Percentiles rank a stretch among this genome's conserved stretches.
phyloP scores from a whole-genome alignment of 2,797 vertebrate species.

The Periparus ater region DNA sequence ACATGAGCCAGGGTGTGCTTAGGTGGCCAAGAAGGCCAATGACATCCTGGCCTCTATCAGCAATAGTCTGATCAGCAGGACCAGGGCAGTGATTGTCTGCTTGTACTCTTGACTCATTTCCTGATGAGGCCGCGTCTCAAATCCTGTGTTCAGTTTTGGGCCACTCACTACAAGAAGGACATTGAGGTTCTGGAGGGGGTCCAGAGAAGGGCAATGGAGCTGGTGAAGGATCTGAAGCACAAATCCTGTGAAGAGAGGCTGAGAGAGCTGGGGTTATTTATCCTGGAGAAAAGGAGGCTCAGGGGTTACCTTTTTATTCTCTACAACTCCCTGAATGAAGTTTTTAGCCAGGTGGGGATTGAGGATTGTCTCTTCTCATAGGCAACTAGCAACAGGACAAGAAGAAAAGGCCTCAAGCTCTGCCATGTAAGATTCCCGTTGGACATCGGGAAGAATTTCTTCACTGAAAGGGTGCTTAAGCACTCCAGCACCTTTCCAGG shows the following conservation, averaged over 20 bases:
- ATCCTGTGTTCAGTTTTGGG: background rate
- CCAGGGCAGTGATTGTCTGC: background rate
- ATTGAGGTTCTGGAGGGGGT: background rate
- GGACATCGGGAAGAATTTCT: background rate
- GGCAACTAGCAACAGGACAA: background rate
- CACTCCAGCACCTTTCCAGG: background rate
- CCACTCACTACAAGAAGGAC: background rate
- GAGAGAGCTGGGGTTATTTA: background rate
- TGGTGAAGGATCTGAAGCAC: background rate
- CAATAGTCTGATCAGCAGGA: background rate
- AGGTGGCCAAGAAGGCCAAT: background rate
- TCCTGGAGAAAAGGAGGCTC: background rate
- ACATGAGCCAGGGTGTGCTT: background rate
- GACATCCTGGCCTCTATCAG: background rate
- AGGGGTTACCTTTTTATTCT: background rate
- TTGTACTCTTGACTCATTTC: fast-evolving
- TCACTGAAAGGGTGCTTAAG: background rate
- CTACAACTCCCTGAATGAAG: background rate
- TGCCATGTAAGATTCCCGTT: background rate
- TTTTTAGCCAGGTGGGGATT: background rate
- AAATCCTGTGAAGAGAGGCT: background rate
- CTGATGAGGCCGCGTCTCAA: background rate
- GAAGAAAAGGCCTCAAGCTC: background rate
- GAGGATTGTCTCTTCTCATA: background rate
- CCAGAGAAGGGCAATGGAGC: fast-evolving